phyloP scores from a whole-genome alignment of 2,888 invertebrate species.

The Halocaridina rubra region DNA sequence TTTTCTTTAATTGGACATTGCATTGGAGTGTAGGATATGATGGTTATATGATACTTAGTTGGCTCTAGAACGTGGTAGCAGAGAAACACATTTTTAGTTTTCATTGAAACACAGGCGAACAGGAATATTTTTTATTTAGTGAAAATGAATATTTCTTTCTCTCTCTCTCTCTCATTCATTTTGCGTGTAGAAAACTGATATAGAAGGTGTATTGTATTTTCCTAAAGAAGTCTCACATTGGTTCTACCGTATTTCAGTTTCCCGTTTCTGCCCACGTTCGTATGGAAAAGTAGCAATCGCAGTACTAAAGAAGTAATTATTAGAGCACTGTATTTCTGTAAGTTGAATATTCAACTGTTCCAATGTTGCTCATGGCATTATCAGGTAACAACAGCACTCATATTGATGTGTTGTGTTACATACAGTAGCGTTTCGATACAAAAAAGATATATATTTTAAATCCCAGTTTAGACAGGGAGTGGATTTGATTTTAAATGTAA shows the following conservation, averaged over 20 bases:
- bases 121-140: too few species aligned
- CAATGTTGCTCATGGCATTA: slow-evolving; percentile 44
- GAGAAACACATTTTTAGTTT: too few species aligned
- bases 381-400: slow-evolving; percentile 46
- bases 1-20: too few species aligned
- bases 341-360: slow-evolving; percentile 21
- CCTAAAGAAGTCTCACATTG: neutral
- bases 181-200: too few species aligned
- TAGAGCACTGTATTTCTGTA: slow-evolving; percentile 32
- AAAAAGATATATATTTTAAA: neutral
- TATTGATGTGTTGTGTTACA: slow-evolving; percentile 49
- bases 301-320: too few species aligned
- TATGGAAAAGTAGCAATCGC: slow-evolving; percentile 55
- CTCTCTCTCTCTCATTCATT: too few species aligned
- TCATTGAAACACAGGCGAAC: too few species aligned
- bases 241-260: slow-evolving; percentile 30
- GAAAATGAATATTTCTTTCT: too few species aligned
- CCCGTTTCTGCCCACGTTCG: slow-evolving; percentile 42
- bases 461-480: neutral
- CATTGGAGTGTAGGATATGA: too few species aligned
- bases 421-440: neutral
- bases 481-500: neutral
- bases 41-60: too few species aligned
- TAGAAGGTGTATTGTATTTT: slow-evolving; percentile 27
- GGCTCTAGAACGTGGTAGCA: too few species aligned